Percentiles rank a stretch among this genome's conserved stretches.
Evolutionary conservation across 92 coral and sea anemone species (phyloP).

Genomic region (Porites lobata): DNA sequence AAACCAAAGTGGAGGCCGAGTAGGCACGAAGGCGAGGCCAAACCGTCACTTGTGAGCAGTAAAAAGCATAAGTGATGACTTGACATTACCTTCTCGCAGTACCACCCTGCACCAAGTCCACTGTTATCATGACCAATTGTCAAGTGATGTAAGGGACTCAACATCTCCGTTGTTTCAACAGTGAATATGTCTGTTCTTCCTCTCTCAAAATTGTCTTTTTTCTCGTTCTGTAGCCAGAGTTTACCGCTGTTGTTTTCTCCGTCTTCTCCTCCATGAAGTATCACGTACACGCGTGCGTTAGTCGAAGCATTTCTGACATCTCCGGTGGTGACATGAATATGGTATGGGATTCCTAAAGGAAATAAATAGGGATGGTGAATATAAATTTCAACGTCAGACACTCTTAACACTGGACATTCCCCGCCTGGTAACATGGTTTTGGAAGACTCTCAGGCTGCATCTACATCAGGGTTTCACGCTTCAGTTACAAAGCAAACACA

Average conservation of each 20-base stretch:
- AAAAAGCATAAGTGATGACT: too few species aligned
- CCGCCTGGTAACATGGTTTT: too few species aligned
- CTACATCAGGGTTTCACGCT: too few species aligned
- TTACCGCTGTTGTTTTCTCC: constrained; percentile 94
- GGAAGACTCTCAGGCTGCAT: too few species aligned
- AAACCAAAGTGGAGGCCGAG: too few species aligned
- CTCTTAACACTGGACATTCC: too few species aligned
- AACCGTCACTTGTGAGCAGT: too few species aligned
- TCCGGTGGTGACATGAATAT: constrained; percentile 93
- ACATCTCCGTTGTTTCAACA: constrained; percentile 86
- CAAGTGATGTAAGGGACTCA: constrained; percentile 96
- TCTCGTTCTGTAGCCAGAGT: constrained; percentile 87
- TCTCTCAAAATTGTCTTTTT: constrained; percentile 85
- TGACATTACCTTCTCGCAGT: constrained; percentile 82
- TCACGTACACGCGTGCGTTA: constrained; percentile 88
- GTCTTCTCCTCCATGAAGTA: constrained; percentile 94
- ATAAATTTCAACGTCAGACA: too few species aligned
- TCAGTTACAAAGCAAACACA: too few species aligned
- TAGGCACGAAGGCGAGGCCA: too few species aligned
- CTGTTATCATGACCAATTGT: constrained; percentile 97
- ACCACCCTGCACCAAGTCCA: constrained; percentile 96
- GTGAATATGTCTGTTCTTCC: constrained; percentile 93
- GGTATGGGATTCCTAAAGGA: constrained; percentile 83
- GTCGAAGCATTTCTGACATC: constrained; percentile 91
- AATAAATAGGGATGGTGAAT: too few species aligned